phyloP scores from a whole-genome alignment of 2,797 vertebrate species.

The Ataeniobius toweri region DNA sequence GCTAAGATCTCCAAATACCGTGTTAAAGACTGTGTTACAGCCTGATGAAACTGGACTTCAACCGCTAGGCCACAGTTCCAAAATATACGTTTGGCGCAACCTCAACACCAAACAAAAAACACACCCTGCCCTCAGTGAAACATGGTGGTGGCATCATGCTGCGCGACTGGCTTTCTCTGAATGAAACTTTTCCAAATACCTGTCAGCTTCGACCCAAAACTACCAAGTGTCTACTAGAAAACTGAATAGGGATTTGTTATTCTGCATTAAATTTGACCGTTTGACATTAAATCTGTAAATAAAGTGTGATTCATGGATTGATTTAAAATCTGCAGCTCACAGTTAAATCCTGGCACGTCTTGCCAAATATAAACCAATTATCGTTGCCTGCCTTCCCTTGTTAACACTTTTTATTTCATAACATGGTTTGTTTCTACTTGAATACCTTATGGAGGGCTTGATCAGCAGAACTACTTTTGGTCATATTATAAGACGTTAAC shows the following conservation, averaged over 20 bases:
- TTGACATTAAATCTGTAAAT: not conserved
- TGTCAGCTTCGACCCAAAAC: not conserved
- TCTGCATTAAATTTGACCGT: too few species aligned
- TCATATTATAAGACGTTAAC: not conserved
- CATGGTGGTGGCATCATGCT: not conserved
- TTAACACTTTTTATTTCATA: conserved; percentile 2
- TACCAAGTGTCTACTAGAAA: too few species aligned
- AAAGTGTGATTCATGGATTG: not conserved
- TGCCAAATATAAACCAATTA: not conserved
- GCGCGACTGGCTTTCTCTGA: not conserved
- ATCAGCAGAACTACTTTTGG: not conserved
- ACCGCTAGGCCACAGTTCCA: not conserved
- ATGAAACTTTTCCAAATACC: not conserved
- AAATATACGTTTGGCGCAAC: not conserved
- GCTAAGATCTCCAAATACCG: not conserved
- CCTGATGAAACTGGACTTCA: not conserved
- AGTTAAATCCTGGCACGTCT: not conserved
- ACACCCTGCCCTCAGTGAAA: not conserved
- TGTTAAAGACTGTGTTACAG: not conserved
- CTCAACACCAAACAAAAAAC: not conserved
- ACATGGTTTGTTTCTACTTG: not conserved
- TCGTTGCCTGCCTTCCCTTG: not conserved
- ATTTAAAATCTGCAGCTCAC: not conserved
- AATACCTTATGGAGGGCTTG: not conserved
- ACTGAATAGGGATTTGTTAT: too few species aligned